phyloP scores from a whole-genome alignment of 2,888 invertebrate genomes.

The Uloborus plumipes region DNA sequence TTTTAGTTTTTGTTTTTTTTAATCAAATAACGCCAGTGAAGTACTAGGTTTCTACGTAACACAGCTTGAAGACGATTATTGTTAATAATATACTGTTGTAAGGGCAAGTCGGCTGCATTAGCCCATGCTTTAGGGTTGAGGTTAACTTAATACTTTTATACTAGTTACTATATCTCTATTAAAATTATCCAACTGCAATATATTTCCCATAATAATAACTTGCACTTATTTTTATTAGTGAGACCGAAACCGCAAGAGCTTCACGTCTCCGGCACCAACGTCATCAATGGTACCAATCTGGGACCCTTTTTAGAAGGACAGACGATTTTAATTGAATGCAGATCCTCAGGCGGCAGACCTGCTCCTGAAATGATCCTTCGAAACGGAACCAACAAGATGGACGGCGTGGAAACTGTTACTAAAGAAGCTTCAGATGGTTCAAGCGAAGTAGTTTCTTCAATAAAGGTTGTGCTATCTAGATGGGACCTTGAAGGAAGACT shows the following conservation, averaged over 20 bases:
- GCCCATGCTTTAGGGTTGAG: too few relatives aligned
- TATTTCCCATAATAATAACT: too few relatives aligned
- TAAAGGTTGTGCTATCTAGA: slow-evolving; percentile 66
- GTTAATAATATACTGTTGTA: too few relatives aligned
- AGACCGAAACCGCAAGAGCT: slow-evolving; percentile 56
- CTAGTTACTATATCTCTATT: too few relatives aligned
- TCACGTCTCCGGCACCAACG: slow-evolving; percentile 40
- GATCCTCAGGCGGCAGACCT: slow-evolving; percentile 86
- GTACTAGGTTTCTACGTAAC: too few relatives aligned
- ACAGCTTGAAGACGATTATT: too few relatives aligned
- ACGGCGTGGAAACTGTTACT: slow-evolving; percentile 52
- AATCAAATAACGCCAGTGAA: too few relatives aligned
- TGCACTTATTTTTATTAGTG: slow-evolving; percentile 33
- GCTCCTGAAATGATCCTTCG: slow-evolving; percentile 88
- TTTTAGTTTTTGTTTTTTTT: too few relatives aligned
- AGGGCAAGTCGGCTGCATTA: too few relatives aligned
- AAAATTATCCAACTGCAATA: too few relatives aligned
- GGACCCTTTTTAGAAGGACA: slow-evolving; percentile 82
- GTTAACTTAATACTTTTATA: too few relatives aligned
- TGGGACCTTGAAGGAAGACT: slow-evolving; percentile 67
- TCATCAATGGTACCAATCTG: slow-evolving; percentile 69
- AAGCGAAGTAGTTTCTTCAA: slow-evolving; percentile 65
- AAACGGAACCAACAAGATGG: slow-evolving; percentile 75
- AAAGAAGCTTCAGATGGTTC: slow-evolving; percentile 58
- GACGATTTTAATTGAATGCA: slow-evolving; percentile 79